Base-by-base conservation (phyloP, 2,113 vertebrate species). In the Pachyramphus minor region DNA sequence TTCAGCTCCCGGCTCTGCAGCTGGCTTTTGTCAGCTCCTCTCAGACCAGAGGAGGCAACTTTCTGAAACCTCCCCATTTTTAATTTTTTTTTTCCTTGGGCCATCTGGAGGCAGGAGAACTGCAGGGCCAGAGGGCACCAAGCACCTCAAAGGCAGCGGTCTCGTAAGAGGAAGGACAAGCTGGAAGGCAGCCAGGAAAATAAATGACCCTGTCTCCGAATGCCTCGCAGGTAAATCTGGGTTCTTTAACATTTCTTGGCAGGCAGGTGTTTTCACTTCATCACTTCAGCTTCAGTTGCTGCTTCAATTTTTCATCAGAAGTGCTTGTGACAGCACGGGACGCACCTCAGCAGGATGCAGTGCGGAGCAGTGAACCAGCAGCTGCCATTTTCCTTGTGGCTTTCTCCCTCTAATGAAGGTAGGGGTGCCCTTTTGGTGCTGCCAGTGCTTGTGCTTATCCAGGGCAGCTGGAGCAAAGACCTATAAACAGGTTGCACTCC, bases 11-110 rank as follows among this genome's bases (percentile, higher is more conserved):
- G 93, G 86, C 73, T 93, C 44, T 5, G 76, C 79, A 84, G 56
- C 82, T 94, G 83, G 68, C 72, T 90, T 67, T n/a, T 68, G 47
- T 67, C 79, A 91, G 86, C 68, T 93, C 55, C 44, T 94, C 49
- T 93, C 80, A 82, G 73, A 55, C 37, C 58, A 73, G 30, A 39
- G 35, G 11, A 95, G 62, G 37, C 53, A 76, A 89, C 45, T 81
- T 91, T 69, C 58, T 75, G 74, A 84, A 75, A 45, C 53, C 50
- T 72, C 25, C n/a, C 28, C 9, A 13, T 76, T 68, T 75, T 93
- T 87, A 64, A 8, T 24, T 37, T 35, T 35, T 28, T 66, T 88
- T 72, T 82, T 1, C 16, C 62, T 73, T 8, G 16, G 69, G 31
- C 85, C 72, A 52, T 35, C 73, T 62, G 80, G 30, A 93, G 67